Evolutionary conservation across 2,797 vertebrate species (phyloP).

Genomic region (Takifugu rubripes): DNA sequence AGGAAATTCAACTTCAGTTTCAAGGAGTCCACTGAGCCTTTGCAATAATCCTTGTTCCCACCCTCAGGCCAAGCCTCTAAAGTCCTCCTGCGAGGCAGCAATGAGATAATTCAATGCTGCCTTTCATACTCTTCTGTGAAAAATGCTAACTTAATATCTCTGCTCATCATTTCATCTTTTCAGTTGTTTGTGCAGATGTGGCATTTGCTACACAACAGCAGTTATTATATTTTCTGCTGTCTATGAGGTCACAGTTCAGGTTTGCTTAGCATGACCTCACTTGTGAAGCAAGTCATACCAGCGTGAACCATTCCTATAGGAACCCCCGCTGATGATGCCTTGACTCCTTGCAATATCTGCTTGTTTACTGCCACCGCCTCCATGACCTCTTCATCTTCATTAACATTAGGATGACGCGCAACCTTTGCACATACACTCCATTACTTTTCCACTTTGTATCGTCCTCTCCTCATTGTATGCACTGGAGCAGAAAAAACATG

Average conservation of each 20-base stretch:
- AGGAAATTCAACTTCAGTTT: too few relatives aligned
- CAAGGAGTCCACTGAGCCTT: too few relatives aligned
- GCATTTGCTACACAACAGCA: constrained; percentile 20
- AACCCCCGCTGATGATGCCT: constrained; percentile 15
- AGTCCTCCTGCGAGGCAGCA: too few relatives aligned
- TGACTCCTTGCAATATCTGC: constrained; percentile 24
- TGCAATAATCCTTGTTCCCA: too few relatives aligned
- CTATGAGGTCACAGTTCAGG: constrained; percentile 42
- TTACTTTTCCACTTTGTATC: constrained; percentile 21
- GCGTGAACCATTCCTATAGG: constrained; percentile 24
- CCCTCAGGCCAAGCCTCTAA: too few relatives aligned
- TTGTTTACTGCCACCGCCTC: constrained; percentile 23
- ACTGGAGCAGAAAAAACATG: constrained; percentile 14
- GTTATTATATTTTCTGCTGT: constrained; percentile 16
- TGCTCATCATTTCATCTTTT: constrained; percentile 11
- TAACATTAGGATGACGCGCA: constrained; percentile 47
- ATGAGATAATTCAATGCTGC: too few relatives aligned
- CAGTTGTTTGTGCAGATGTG: constrained; percentile 12
- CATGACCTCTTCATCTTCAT: constrained; percentile 49
- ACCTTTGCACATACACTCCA: constrained; percentile 28
- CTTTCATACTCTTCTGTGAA: too few relatives aligned
- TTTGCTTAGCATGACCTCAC: constrained; percentile 31
- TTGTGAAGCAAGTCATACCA: constrained; percentile 36
- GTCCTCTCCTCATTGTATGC: constrained; percentile 25
- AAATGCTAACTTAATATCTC: not conserved